Base-by-base conservation (phyloP, 2,113 vertebrate genomes). In the Piaya cayana region DNA sequence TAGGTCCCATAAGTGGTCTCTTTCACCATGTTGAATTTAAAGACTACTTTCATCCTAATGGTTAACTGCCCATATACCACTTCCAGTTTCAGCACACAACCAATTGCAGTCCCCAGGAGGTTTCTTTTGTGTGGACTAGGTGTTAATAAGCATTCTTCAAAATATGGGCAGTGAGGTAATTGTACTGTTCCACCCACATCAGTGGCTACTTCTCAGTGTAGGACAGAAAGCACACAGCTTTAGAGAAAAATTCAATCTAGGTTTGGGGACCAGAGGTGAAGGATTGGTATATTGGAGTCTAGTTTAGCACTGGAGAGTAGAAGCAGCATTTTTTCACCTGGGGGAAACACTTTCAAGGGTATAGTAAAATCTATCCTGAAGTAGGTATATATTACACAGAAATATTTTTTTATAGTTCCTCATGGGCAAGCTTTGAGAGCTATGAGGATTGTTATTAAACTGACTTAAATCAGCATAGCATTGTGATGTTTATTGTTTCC, bases 391-490 rank as follows among this genome's bases (percentile, higher is more conserved):
- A 32, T 26, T 21, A 27, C 22, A 29, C 42, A 82, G 75, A 56
- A 82, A 75, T 19, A 39, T 22, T 49, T 23, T 75, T 8, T 53
- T 82, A 18, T 11, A 16, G 10, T 42, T 85, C 45, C 90, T 30
- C 43, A 58, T 85, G 45, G 21, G n/a, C 4, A 60, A 32, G 11
- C 26, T 71, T 69, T 94, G 63, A 85, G 55, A 76, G 9, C n/a
- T 77, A 2, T 81, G 64, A 58, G 55, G 30, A 19, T 37, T 83
- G 9, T 62, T 77, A 52, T 70, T 82, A 42, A 36, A 16, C 29
- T 27, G 36, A 58, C 11, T 30, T 62, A 90, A 70, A 56, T 53
- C 5, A 1, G 13, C 0, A 0, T 50, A 62, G 49, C 19, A 75
- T 37, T 21, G 11, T 29, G n/a, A 43, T 17, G 9, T 26, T 89